A percentile compares a stretch with the other conserved stretches of the same genome.
These are phyloP conservation scores for Phymastichus coffea DNA, from an alignment of 1,140 invertebrate species.

Conservation along the genomic window DNA sequence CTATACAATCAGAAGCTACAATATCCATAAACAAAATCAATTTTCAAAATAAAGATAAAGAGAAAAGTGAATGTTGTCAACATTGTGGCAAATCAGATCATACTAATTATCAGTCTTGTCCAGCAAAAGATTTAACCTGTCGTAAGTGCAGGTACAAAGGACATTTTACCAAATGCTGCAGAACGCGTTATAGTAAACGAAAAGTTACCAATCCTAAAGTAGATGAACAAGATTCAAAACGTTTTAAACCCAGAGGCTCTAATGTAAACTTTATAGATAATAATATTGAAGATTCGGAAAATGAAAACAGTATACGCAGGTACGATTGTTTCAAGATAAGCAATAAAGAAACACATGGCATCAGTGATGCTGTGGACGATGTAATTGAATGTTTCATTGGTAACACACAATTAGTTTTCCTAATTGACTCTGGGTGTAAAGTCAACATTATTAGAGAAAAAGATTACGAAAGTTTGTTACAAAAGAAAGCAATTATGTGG, in stretches of 20 bases:
- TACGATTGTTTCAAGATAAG: no score
- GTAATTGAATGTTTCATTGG: constrained; percentile 1
- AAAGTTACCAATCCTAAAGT: no score
- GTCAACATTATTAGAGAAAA: constrained; percentile 18
- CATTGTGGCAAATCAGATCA: neutral
- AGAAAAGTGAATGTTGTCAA: neutral
- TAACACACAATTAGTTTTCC: neutral
- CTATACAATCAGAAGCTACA: neutral
- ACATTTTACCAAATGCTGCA: neutral
- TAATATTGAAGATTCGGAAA: neutral
- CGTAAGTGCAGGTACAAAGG: neutral
- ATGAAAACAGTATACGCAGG: neutral
- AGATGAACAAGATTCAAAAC: neutral
- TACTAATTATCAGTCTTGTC: neutral
- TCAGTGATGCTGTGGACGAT: neutral
- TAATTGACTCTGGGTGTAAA: constrained; percentile 20
- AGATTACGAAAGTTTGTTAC: constrained; percentile 1
- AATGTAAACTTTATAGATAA: neutral
- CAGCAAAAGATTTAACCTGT: neutral
- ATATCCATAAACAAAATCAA: neutral
- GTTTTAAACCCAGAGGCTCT: neutral
- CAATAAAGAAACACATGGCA: no score
- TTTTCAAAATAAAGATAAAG: no score
- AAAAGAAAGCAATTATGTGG: constrained; percentile 7
- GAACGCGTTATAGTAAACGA: neutral